A percentile compares a stretch with the other conserved stretches of the same genome.
Evolutionary conservation across 2,888 invertebrate species (phyloP).

Genomic region (Macrophya alboannulata): DNA sequence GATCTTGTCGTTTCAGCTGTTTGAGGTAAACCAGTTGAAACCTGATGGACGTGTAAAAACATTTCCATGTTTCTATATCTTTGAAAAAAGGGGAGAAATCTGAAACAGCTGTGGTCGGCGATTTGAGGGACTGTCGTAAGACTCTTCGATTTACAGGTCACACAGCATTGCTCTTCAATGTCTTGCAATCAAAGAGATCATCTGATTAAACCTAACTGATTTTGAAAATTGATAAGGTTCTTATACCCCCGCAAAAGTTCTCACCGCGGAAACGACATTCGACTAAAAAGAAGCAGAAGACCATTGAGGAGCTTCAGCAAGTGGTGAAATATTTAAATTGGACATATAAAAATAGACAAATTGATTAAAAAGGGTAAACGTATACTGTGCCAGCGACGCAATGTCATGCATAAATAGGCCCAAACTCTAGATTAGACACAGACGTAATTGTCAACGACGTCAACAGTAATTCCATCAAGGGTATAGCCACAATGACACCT

Average conservation of each 20-base stretch:
- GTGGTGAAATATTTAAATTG: constrained; percentile 29
- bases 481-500: neutral
- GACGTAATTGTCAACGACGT: neutral
- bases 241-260: neutral
- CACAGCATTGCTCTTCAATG: too few species aligned
- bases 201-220: neutral
- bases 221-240: neutral
- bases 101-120: neutral
- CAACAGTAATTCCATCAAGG: neutral
- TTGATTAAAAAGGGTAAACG: constrained; percentile 10
- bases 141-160: too few species aligned
- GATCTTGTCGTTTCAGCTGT: neutral
- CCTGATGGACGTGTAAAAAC: neutral
- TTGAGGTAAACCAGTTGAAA: neutral
- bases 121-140: neutral
- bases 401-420: constrained; percentile 2
- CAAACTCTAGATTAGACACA: neutral
- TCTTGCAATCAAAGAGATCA: neutral
- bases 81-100: neutral
- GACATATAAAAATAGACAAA: constrained; percentile 39
- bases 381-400: constrained; percentile 12
- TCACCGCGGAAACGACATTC: neutral
- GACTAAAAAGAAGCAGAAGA: neutral
- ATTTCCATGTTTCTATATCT: neutral
- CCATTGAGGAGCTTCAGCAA: neutral